These are phyloP conservation scores for Oxystoma pomonae DNA, from an alignment of 2,888 invertebrate species.

Conservation along the genomic window DNA sequence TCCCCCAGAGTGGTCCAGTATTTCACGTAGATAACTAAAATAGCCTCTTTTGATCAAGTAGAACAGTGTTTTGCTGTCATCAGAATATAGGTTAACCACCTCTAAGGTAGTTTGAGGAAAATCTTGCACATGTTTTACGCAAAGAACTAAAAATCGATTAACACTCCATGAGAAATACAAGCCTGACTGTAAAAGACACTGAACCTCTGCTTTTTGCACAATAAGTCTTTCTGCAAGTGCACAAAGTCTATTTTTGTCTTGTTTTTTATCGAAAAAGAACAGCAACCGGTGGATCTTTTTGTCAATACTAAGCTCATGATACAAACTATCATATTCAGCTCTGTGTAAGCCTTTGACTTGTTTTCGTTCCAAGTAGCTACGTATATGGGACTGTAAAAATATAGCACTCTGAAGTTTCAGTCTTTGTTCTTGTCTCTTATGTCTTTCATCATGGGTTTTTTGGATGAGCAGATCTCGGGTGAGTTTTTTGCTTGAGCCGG, in stretches of 20 bases:
- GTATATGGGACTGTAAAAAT: slow-evolving; percentile 75
- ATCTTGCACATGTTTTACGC: slow-evolving; percentile 36
- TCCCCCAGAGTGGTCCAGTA: slow-evolving; percentile 67
- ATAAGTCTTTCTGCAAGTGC: slow-evolving; percentile 12
- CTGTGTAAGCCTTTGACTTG: slow-evolving; percentile 63
- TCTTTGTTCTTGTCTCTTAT: slow-evolving; percentile 81
- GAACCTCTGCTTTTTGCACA: slow-evolving; percentile 8
- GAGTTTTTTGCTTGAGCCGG: slow-evolving; percentile 76
- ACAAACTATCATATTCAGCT: slow-evolving; percentile 61
- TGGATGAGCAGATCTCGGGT: slow-evolving; percentile 69
- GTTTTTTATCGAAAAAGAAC: slow-evolving; percentile 65
- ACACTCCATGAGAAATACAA: slow-evolving; percentile 48
- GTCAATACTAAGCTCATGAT: slow-evolving; percentile 49
- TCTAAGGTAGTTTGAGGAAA: slow-evolving; percentile 48
- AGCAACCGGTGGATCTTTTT: slow-evolving; percentile 63
- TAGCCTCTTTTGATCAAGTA: slow-evolving; percentile 63
- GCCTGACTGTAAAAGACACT: slow-evolving; percentile 34
- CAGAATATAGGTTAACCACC: slow-evolving; percentile 71
- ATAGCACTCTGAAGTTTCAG: slow-evolving; percentile 70
- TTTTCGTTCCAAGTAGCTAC: slow-evolving; percentile 70
- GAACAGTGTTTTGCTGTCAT: slow-evolving; percentile 49
- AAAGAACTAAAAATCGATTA: slow-evolving; percentile 40
- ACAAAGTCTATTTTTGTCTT: slow-evolving; percentile 3
- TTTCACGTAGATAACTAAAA: slow-evolving; percentile 64
- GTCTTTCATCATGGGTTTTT: slow-evolving; percentile 79